A percentile compares a stretch with the other conserved stretches of the same genome.
Evolutionary conservation across 2,888 invertebrate species (phyloP).

Genomic region (Eudasyphora cyanicolor): DNA sequence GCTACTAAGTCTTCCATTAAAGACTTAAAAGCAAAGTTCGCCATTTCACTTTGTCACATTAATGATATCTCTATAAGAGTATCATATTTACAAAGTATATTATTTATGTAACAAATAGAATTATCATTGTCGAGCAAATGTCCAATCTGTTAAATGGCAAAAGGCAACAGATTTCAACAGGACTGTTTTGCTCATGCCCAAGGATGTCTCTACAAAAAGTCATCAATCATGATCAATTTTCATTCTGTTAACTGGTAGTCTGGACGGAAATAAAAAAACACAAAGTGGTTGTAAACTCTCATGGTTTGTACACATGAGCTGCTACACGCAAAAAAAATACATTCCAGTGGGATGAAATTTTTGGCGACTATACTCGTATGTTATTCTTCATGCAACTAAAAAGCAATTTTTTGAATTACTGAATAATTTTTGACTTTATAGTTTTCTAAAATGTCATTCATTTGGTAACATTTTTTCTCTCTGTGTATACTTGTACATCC

Average conservation of each 20-base stretch:
- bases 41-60: background rate
- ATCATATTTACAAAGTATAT: background rate
- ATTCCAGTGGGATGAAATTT: too few species aligned
- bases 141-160: conserved; percentile 7
- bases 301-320: background rate
- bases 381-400: too few species aligned
- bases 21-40: too few species aligned
- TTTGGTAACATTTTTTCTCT: too few species aligned
- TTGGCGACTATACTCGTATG: too few species aligned
- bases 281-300: background rate
- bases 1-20: background rate
- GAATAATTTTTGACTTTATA: too few species aligned
- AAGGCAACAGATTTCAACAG: background rate
- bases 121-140: background rate
- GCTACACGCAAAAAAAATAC: too few species aligned
- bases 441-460: too few species aligned
- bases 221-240: conserved; percentile 48
- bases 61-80: background rate
- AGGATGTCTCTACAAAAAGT: background rate
- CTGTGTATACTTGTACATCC: too few species aligned
- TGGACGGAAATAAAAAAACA: background rate
- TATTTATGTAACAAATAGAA: conserved; percentile 1
- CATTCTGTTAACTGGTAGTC: background rate
- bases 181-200: background rate
- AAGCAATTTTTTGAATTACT: too few species aligned